Evolutionary conservation across 2,113 vertebrate genomes (phyloP).

Genomic region (Crypturellus undulatus): DNA sequence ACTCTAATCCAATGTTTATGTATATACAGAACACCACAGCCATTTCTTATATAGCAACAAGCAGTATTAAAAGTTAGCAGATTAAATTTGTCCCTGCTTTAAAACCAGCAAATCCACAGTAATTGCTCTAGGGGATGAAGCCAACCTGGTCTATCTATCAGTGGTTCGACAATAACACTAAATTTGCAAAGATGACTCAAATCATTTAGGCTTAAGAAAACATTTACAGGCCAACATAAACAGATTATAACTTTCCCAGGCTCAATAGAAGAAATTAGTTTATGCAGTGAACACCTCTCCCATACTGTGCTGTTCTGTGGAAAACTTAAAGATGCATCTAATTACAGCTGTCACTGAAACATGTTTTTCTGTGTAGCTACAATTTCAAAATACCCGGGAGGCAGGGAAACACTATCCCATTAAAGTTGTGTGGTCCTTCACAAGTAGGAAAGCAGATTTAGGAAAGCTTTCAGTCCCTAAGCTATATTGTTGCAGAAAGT

Average conservation of each 20-base stretch:
- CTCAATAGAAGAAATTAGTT: neutral
- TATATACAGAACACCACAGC: neutral
- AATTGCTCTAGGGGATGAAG: neutral
- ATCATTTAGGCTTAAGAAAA: neutral
- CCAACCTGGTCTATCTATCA: neutral
- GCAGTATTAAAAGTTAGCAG: neutral
- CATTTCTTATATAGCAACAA: neutral
- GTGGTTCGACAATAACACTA: neutral
- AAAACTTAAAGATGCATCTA: neutral
- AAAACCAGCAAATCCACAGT: slow-evolving; percentile 2
- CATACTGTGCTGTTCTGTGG: neutral
- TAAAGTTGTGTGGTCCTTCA: neutral
- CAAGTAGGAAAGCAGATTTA: neutral
- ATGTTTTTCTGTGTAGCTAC: neutral
- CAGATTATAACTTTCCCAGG: neutral
- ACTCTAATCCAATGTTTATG: neutral
- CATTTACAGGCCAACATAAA: slow-evolving; percentile 1
- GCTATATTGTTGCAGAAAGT: neutral
- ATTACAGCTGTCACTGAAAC: neutral
- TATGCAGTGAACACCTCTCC: neutral
- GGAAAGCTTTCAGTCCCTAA: neutral
- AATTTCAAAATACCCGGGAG: neutral
- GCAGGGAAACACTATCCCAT: neutral
- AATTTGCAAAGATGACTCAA: slow-evolving; percentile 11
- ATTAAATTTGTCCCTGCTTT: neutral